Evolutionary conservation across 2,113 vertebrate species (phyloP).

Genomic region (Dasyurus viverrinus): DNA sequence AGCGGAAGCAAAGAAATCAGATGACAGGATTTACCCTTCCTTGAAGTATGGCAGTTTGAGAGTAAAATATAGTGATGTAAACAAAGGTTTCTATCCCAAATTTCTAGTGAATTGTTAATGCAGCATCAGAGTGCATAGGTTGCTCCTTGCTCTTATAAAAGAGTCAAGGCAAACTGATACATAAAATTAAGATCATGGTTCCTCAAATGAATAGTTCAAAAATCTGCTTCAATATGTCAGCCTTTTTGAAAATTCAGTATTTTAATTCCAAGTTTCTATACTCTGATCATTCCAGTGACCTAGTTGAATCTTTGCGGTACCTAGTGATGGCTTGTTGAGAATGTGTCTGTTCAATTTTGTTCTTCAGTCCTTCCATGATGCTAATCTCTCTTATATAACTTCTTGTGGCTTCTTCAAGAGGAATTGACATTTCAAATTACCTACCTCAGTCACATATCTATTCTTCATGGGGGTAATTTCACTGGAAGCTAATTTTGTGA

Average conservation of each 20-base stretch:
- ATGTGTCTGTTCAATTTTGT: not conserved
- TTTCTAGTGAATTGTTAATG: not conserved
- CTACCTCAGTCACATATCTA: not conserved
- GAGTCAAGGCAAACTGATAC: not conserved
- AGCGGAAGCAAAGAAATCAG: not conserved
- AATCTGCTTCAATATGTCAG: not conserved
- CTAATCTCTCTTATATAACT: not conserved
- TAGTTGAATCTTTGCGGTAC: not conserved
- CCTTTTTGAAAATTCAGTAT: not conserved
- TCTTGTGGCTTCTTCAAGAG: not conserved
- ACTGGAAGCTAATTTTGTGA: not conserved
- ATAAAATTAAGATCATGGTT: not conserved
- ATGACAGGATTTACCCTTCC: not conserved
- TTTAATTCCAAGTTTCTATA: not conserved
- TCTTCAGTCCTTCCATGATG: not conserved
- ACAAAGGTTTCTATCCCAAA: not conserved
- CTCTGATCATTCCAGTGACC: not conserved
- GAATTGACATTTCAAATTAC: not conserved
- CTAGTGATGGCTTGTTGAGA: not conserved
- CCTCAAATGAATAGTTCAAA: not conserved
- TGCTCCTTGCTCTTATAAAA: not conserved
- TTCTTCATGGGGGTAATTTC: not conserved
- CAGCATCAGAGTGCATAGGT: not conserved
- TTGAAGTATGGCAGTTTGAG: not conserved
- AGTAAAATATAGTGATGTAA: not conserved